Evolutionary conservation across 1,140 invertebrate species (phyloP).

Genomic region (Caenorhabditis tropicalis): DNA sequence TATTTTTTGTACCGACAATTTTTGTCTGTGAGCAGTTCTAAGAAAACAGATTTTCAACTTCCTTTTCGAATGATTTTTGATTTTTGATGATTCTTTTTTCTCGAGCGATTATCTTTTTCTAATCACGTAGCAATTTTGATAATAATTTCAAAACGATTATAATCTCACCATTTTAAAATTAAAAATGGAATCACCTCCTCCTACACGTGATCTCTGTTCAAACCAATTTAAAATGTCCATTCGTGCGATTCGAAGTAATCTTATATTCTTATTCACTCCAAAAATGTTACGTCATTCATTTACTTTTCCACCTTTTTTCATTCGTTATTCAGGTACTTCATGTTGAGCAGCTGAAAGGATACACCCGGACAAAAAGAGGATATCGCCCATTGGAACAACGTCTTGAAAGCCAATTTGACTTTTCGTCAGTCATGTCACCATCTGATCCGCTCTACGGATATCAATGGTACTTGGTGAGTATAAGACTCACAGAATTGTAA

Average conservation of each 20-base stretch:
- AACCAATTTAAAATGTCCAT: background rate
- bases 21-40: too few relatives aligned
- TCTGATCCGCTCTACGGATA: constrained; percentile 68
- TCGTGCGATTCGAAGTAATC: background rate
- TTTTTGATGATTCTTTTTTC: too few relatives aligned
- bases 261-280: background rate
- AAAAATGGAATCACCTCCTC: background rate
- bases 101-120: too few relatives aligned
- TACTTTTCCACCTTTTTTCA: constrained; percentile 10
- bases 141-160: too few relatives aligned
- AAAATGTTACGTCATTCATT: background rate
- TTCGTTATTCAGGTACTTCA: constrained; percentile 64
- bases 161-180: too few relatives aligned
- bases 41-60: too few relatives aligned
- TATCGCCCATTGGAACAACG: constrained; percentile 70
- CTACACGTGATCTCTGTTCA: background rate
- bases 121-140: too few relatives aligned
- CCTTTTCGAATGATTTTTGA: too few relatives aligned
- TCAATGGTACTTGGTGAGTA: constrained; percentile 71
- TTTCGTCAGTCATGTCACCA: constrained; percentile 70
- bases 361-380: constrained; percentile 67
- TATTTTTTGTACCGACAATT: too few relatives aligned
- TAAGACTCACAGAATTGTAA: too few relatives aligned
- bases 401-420: constrained; percentile 71
- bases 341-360: constrained; percentile 70